A percentile compares a stretch with the other conserved stretches of the same genome.
Conservation (phyloP, 1,140 invertebrate species). For the Spodoptera litura region DNA sequence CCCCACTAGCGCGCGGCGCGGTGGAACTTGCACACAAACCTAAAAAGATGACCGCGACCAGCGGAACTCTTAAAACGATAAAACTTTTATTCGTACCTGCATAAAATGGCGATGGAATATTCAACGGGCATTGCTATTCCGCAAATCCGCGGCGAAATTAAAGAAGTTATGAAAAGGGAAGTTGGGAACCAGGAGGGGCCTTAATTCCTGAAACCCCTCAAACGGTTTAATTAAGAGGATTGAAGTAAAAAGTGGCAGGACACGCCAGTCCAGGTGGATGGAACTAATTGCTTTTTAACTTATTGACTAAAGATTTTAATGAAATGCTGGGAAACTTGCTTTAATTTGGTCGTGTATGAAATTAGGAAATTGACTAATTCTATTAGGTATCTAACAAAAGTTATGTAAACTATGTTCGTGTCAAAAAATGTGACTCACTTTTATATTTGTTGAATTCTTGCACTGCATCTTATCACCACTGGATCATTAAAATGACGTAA, state of each 20-base stretch:
- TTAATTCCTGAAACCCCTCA: constrained; percentile 58
- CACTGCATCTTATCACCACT: too few relatives aligned
- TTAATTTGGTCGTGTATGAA: too few relatives aligned
- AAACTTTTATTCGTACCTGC: constrained; percentile 46
- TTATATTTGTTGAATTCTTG: too few relatives aligned
- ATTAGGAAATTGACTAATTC: too few relatives aligned
- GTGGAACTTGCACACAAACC: constrained; percentile 31
- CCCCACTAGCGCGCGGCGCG: too few relatives aligned
- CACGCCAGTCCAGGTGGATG: constrained; percentile 22
- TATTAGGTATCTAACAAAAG: too few relatives aligned
- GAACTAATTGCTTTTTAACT: constrained; percentile 40
- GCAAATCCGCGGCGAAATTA: constrained; percentile 62
- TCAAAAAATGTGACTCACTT: too few relatives aligned
- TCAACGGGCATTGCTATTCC: constrained; percentile 46
- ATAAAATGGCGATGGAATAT: constrained; percentile 47
- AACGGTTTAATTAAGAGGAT: constrained; percentile 60
- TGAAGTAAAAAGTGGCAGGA: constrained; percentile 47
- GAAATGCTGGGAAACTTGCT: neutral
- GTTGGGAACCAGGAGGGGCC: constrained; percentile 53
- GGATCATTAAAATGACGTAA: too few relatives aligned
- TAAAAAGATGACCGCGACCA: constrained; percentile 30
- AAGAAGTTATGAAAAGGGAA: constrained; percentile 71
- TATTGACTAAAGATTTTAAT: constrained; percentile 28
- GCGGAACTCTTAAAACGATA: constrained; percentile 42
- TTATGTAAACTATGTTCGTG: too few relatives aligned